Conservation (phyloP, 2,113 vertebrate species). For the Himantopus leucocephalus region DNA sequence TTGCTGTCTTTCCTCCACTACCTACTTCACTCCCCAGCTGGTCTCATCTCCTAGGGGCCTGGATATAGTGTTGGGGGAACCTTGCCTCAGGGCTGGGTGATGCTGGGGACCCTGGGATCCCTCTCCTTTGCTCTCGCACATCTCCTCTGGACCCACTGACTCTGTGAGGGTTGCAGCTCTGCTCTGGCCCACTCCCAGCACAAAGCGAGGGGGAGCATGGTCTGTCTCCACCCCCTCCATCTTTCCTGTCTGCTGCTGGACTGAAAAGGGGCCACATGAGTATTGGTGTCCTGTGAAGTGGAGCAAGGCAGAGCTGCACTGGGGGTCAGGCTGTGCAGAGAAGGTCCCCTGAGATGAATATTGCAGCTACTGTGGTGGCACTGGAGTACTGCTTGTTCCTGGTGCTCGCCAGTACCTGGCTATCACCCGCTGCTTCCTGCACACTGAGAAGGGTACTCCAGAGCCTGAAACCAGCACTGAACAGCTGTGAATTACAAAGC, state of each 20-base stretch:
- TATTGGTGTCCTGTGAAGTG: not conserved
- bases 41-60: not conserved
- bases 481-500: constrained; percentile 49
- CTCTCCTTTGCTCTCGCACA: not conserved
- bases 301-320: not conserved
- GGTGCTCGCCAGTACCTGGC: not conserved
- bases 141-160: not conserved
- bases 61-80: not conserved
- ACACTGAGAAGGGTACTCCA: not conserved
- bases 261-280: rapidly evolving
- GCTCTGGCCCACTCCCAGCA: not conserved
- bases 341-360: not conserved
- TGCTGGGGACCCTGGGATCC: not conserved
- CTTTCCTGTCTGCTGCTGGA: not conserved
- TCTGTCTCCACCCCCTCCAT: not conserved
- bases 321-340: not conserved
- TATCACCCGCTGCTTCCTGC: not conserved
- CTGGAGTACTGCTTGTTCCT: not conserved
- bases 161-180: not conserved
- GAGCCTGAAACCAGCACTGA: not conserved
- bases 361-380: not conserved
- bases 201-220: not conserved
- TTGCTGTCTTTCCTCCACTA: not conserved
- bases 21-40: not conserved
- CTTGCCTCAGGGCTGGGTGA: not conserved